phyloP scores from a whole-genome alignment of 64 coral and sea anemone species.

The Dendrophyllia cribrosa region DNA sequence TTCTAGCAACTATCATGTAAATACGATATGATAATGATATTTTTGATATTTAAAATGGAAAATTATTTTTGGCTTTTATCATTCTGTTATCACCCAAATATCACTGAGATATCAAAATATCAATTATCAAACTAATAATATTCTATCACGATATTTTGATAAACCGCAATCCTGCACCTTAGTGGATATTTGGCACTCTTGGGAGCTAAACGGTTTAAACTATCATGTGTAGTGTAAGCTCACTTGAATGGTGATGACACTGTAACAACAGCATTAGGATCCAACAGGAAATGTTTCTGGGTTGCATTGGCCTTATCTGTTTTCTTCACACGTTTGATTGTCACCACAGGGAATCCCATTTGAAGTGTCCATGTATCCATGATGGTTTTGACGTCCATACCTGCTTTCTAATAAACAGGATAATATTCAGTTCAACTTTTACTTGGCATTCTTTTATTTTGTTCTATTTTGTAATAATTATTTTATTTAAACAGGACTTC shows the following conservation, averaged over 20 bases:
- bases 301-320: constrained; percentile 50
- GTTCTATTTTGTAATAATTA: not conserved
- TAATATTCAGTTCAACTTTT: not conserved
- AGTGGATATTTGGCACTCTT: too few species aligned
- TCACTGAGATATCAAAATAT: too few species aligned
- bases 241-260: constrained; percentile 81
- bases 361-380: constrained; percentile 99
- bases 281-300: constrained; percentile 88
- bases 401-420: constrained; percentile 33
- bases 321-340: constrained; percentile 38
- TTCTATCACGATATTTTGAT: too few species aligned
- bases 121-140: too few species aligned
- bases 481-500: not conserved
- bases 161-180: too few species aligned
- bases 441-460: too few species aligned
- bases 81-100: too few species aligned
- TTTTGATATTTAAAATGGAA: too few species aligned
- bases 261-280: constrained; percentile 82
- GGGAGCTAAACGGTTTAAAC: not conserved
- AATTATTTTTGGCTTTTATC: too few species aligned
- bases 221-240: not conserved
- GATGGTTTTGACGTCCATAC: constrained; percentile 76
- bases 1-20: too few species aligned
- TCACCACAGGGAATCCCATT: constrained; percentile 95
- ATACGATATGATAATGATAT: too few species aligned